Evolutionary conservation across 2,888 invertebrate genomes (phyloP).

Genomic region (Caenorhabditis sinica): DNA sequence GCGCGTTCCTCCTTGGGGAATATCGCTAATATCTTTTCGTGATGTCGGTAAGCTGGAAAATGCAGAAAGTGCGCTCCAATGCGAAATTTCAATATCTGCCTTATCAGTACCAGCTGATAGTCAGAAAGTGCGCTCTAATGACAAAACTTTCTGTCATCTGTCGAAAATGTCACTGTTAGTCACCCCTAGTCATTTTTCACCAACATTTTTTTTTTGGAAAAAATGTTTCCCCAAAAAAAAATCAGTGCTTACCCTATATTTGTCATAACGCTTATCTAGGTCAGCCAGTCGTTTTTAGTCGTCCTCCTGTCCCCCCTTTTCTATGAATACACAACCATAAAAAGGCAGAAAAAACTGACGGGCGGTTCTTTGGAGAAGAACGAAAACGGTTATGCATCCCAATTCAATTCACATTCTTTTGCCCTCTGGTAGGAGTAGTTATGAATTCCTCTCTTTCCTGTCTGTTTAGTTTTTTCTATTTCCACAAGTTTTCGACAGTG

Average conservation of each 20-base stretch:
- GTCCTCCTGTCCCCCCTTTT: not conserved
- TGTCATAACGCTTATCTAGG: slow-evolving; percentile 38
- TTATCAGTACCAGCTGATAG: too few relatives aligned
- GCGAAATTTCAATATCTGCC: too few relatives aligned
- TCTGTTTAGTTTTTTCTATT: too few relatives aligned
- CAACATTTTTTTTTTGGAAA: slow-evolving; percentile 1
- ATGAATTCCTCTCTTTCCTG: too few relatives aligned
- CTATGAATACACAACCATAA: not conserved
- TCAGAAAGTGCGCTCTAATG: too few relatives aligned
- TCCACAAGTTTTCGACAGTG: too few relatives aligned
- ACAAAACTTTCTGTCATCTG: too few relatives aligned
- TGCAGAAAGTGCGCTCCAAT: too few relatives aligned
- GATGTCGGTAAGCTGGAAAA: too few relatives aligned
- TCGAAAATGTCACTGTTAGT: not conserved
- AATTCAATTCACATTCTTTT: slow-evolving; percentile 4
- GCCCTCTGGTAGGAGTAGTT: not conserved
- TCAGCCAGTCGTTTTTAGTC: slow-evolving; percentile 22
- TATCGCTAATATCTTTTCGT: too few relatives aligned
- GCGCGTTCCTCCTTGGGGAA: too few relatives aligned
- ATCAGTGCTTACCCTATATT: slow-evolving; percentile 4
- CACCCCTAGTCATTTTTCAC: not conserved
- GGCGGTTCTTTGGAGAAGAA: not conserved
- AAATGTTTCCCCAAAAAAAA: slow-evolving; percentile 6
- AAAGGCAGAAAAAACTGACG: not conserved
- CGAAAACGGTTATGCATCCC: slow-evolving; percentile 38